Conservation (phyloP, 2,888 invertebrate species). For the Nematopogon swammerdamellus region DNA sequence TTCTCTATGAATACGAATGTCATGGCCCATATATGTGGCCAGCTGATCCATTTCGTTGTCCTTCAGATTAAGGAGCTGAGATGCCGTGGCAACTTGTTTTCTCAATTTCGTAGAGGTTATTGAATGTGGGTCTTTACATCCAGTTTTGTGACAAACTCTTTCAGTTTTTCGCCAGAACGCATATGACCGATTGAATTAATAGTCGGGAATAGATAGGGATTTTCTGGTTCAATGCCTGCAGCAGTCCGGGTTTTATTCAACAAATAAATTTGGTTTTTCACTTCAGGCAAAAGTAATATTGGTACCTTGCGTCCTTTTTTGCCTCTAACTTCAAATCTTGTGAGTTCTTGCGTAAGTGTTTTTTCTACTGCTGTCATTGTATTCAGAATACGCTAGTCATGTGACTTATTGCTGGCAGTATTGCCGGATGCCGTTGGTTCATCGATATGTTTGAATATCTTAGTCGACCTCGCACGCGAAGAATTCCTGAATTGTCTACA, state of each 20-base stretch:
- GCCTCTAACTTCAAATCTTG: conserved; percentile 2
- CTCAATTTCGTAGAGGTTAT: conserved; percentile 5
- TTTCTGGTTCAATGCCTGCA: too few species aligned
- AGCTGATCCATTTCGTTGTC: conserved; percentile 16
- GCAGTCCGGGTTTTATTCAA: not conserved
- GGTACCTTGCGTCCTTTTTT: conserved; percentile 1
- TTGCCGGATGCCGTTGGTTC: not conserved
- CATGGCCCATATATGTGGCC: too few species aligned
- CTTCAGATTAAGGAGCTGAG: conserved; percentile 14
- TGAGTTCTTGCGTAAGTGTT: conserved; percentile 1
- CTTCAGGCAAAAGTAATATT: not conserved
- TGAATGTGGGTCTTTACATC: too few species aligned
- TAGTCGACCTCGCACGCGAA: not conserved
- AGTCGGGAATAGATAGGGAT: too few species aligned
- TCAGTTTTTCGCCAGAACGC: too few species aligned
- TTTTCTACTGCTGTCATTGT: conserved; percentile 4
- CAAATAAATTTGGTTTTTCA: not conserved
- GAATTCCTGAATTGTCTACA: not conserved
- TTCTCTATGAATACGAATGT: conserved; percentile 14
- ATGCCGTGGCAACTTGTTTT: too few species aligned
- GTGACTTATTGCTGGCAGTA: not conserved
- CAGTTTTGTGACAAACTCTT: too few species aligned
- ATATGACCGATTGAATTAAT: too few species aligned
- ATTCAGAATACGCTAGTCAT: not conserved
- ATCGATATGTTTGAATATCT: not conserved